phyloP scores from a whole-genome alignment of 2,888 invertebrate species.

The Strigamia crassipes region DNA sequence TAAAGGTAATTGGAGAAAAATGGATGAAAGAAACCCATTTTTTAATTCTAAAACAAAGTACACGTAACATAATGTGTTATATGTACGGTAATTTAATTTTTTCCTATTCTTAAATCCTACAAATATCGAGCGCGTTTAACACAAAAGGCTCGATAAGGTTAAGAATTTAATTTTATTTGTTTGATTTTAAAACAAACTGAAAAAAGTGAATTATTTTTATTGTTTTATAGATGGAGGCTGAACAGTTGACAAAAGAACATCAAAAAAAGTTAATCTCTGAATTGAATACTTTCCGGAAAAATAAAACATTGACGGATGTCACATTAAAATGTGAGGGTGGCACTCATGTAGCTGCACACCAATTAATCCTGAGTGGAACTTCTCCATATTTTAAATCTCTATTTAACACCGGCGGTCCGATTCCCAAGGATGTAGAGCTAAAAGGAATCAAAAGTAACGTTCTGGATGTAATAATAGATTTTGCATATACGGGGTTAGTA shows the following conservation, averaged over 20 bases:
- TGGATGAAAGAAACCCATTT: background rate
- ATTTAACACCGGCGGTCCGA: background rate
- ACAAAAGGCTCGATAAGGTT: too few relatives aligned
- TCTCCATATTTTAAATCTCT: constrained; percentile 23
- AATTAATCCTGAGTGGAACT: background rate
- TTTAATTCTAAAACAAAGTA: background rate
- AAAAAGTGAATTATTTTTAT: background rate
- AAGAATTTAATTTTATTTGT: too few relatives aligned
- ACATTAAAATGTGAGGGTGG: constrained; percentile 4
- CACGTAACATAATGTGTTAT: too few relatives aligned
- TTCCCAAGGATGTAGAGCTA: background rate
- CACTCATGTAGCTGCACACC: background rate
- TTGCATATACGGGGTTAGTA: background rate
- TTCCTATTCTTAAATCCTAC: too few relatives aligned
- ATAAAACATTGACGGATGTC: background rate
- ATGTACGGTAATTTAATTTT: too few relatives aligned
- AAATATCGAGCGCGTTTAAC: too few relatives aligned
- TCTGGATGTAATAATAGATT: background rate
- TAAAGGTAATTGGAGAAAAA: background rate
- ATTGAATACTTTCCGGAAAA: background rate
- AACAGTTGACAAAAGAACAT: constrained; percentile 1
- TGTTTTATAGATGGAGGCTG: background rate
- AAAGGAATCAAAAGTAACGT: background rate
- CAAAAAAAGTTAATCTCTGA: background rate
- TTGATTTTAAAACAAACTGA: too few relatives aligned